A percentile compares a stretch with the other conserved stretches of the same genome.
Evolutionary conservation across 2,888 invertebrate species (phyloP).

Genomic region (Argynnis bischoffii): DNA sequence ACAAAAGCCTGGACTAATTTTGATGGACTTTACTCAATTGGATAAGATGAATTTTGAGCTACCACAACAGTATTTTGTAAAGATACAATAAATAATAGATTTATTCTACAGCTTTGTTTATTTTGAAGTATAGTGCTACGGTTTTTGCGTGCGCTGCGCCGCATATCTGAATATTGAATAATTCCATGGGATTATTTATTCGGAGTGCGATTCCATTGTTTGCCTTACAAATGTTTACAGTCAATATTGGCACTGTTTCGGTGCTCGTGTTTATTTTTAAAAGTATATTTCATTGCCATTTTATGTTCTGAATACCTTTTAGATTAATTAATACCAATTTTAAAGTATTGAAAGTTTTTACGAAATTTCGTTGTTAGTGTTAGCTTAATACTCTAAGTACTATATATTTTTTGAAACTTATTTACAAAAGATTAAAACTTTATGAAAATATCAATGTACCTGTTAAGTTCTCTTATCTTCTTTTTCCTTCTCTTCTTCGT

Average conservation of each 20-base stretch:
- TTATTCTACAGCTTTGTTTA: slow-evolving; percentile 2
- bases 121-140: slow-evolving; percentile 5
- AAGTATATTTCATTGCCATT: slow-evolving; percentile 27
- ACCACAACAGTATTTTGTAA: no score
- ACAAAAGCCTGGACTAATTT: no score
- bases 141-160: slow-evolving; percentile 43
- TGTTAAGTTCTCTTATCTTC: no score
- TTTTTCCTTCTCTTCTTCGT: no score
- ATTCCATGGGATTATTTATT: slow-evolving; percentile 45
- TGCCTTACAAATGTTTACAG: slow-evolving; percentile 43
- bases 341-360: neutral
- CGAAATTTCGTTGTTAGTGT: no score
- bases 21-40: no score
- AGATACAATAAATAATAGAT: slow-evolving; percentile 5
- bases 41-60: no score
- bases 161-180: slow-evolving; percentile 53
- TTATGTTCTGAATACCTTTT: slow-evolving; percentile 25
- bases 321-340: slow-evolving; percentile 28
- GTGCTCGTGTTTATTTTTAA: slow-evolving; percentile 35
- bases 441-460: no score
- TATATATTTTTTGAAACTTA: no score
- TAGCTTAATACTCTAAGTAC: no score
- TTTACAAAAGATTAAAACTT: no score
- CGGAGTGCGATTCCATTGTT: slow-evolving; percentile 44
- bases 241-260: slow-evolving; percentile 36